Evolutionary conservation across 2,888 invertebrate genomes (phyloP).

Genomic region (Cremastobaeus sp.): DNA sequence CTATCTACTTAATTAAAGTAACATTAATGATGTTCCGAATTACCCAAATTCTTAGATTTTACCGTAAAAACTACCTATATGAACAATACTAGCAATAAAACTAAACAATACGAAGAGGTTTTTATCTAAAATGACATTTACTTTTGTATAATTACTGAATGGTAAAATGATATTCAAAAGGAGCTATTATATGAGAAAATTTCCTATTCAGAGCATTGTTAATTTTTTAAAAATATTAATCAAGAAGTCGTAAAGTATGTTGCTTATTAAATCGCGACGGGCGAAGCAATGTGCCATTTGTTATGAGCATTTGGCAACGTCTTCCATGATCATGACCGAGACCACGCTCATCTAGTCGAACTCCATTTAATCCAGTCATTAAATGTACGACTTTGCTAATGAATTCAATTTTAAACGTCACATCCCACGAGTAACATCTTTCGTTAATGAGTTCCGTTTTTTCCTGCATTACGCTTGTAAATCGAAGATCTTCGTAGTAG

Average conservation of each 20-base stretch:
- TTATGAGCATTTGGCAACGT: conserved; percentile 61
- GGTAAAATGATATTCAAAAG: too few relatives aligned
- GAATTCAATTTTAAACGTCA: conserved; percentile 58
- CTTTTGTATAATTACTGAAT: too few relatives aligned
- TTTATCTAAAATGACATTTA: too few relatives aligned
- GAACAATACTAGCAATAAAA: too few relatives aligned
- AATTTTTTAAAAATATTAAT: background rate
- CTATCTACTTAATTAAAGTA: conserved; percentile 78
- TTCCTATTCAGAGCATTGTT: too few relatives aligned
- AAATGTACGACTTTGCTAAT: conserved; percentile 59
- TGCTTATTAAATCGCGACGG: conserved; percentile 67
- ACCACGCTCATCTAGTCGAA: conserved; percentile 56
- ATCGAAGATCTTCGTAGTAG: background rate
- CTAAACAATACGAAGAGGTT: too few relatives aligned
- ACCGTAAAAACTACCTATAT: too few relatives aligned
- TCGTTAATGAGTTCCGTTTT: conserved; percentile 51
- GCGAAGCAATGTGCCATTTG: conserved; percentile 50
- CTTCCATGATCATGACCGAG: conserved; percentile 59
- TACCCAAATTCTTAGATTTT: conserved; percentile 40
- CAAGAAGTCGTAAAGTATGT: conserved; percentile 64
- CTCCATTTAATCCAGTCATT: conserved; percentile 57
- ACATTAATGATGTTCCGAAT: too few relatives aligned
- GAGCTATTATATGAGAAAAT: too few relatives aligned
- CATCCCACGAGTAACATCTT: conserved; percentile 35
- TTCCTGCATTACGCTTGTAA: conserved; percentile 4